These are phyloP conservation scores for Sebastes schlegelii DNA, from an alignment of 2,113 vertebrate species.

Conservation along the genomic window DNA sequence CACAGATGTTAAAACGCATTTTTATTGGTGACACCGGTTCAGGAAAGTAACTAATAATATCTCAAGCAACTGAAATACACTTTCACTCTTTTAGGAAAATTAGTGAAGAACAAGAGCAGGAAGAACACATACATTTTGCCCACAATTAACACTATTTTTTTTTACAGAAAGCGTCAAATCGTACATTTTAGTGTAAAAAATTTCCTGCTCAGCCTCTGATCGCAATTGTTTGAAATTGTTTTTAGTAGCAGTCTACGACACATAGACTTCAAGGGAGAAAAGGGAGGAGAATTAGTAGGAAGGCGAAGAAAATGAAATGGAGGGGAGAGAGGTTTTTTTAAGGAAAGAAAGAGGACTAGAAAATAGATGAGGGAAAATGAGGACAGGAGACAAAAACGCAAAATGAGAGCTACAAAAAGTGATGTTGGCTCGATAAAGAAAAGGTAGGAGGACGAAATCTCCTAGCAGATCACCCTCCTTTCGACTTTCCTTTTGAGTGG, in stretches of 20 bases:
- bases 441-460: conserved; percentile 38
- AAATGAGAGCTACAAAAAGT: conserved; percentile 31
- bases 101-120: neutral
- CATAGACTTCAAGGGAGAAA: neutral
- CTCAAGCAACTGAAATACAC: neutral
- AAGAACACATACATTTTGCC: neutral
- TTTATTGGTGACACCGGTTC: neutral
- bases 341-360: conserved; percentile 7
- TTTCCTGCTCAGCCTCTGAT: neutral
- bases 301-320: neutral
- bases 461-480: conserved; percentile 29
- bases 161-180: neutral
- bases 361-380: neutral
- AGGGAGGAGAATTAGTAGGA: neutral
- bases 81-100: neutral
- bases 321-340: neutral
- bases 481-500: conserved; percentile 67
- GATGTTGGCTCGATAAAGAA: conserved; percentile 46
- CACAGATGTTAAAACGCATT: conserved; percentile 9
- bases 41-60: conserved; percentile 21
- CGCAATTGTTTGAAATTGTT: neutral
- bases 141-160: neutral
- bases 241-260: neutral
- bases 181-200: neutral
- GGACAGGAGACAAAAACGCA: neutral